phyloP scores from a whole-genome alignment of 2,113 vertebrate genomes.

The Rhea americana region DNA sequence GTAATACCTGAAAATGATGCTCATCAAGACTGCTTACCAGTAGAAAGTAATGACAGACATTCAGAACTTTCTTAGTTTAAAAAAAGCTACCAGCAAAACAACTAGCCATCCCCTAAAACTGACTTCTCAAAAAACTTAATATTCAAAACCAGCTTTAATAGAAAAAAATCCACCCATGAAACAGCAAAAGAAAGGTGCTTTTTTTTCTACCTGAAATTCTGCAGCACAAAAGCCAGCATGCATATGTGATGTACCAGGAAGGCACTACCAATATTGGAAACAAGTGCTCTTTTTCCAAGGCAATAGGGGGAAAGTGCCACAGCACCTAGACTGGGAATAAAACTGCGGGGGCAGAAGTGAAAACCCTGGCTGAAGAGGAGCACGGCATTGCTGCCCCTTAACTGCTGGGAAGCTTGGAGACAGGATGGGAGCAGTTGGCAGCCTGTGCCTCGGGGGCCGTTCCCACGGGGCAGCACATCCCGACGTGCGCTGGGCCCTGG shows the following conservation, averaged over 20 bases:
- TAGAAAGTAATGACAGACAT: background rate
- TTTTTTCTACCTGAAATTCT: background rate
- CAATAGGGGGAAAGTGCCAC: background rate
- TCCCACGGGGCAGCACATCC: too few species aligned
- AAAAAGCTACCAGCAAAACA: background rate
- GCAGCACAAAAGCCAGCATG: background rate
- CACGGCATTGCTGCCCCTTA: too few species aligned
- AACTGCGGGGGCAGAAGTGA: too few species aligned
- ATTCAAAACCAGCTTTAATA: background rate
- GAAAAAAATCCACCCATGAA: background rate
- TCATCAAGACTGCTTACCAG: background rate
- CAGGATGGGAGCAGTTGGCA: too few species aligned
- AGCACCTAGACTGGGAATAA: background rate
- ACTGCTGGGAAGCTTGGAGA: too few species aligned
- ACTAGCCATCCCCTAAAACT: too few species aligned
- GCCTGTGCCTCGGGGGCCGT: too few species aligned
- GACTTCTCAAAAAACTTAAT: background rate
- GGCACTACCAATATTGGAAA: background rate
- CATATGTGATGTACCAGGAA: background rate
- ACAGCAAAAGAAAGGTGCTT: background rate
- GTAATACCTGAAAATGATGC: background rate
- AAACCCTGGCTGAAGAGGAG: too few species aligned
- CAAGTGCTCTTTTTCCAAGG: background rate
- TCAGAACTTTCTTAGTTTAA: background rate
- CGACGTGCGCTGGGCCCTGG: too few species aligned